These are phyloP conservation scores for Parelbella ahira DNA, from an alignment of 2,888 invertebrate genomes.

Conservation along the genomic window DNA sequence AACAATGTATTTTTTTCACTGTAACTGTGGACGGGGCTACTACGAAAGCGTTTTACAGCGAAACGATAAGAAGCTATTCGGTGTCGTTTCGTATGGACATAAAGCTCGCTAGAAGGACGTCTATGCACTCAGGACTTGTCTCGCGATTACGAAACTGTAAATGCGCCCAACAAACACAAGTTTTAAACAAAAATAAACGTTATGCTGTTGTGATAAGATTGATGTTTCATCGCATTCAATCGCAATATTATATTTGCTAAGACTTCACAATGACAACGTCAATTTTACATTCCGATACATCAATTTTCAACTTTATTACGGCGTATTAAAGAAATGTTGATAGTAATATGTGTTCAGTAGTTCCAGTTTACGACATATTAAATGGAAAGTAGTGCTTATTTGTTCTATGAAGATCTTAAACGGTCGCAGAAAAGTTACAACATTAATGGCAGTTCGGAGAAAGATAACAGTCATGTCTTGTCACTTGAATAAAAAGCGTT, in stretches of 20 bases:
- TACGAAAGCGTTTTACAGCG: slow-evolving; percentile 65
- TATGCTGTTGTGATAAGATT: slow-evolving; percentile 21
- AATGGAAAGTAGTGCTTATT: slow-evolving; percentile 49
- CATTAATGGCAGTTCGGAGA: slow-evolving; percentile 16
- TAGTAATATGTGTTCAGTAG: slow-evolving; percentile 33
- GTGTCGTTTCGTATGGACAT: slow-evolving; percentile 56
- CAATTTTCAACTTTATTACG: slow-evolving; percentile 39
- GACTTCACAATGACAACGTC: slow-evolving; percentile 25
- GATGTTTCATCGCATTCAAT: not conserved
- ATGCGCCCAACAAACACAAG: slow-evolving; percentile 17
- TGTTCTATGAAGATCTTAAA: slow-evolving; percentile 35
- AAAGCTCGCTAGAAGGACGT: slow-evolving; percentile 62
- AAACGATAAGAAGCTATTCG: slow-evolving; percentile 65
- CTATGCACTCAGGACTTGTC: slow-evolving; percentile 61
- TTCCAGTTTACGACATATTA: slow-evolving; percentile 59
- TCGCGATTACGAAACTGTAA: slow-evolving; percentile 36
- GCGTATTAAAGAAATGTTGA: not conserved
- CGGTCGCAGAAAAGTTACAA: slow-evolving; percentile 20
- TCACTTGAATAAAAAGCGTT: too few species aligned
- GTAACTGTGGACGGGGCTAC: slow-evolving; percentile 40
- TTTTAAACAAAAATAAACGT: slow-evolving; percentile 19
- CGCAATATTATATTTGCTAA: slow-evolving; percentile 27
- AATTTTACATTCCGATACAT: slow-evolving; percentile 24
- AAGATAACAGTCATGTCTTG: slow-evolving; percentile 4
- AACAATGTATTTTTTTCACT: slow-evolving; percentile 40